Conservation (phyloP, 2,888 invertebrate genomes). For the Phyllotreta striolata region DNA sequence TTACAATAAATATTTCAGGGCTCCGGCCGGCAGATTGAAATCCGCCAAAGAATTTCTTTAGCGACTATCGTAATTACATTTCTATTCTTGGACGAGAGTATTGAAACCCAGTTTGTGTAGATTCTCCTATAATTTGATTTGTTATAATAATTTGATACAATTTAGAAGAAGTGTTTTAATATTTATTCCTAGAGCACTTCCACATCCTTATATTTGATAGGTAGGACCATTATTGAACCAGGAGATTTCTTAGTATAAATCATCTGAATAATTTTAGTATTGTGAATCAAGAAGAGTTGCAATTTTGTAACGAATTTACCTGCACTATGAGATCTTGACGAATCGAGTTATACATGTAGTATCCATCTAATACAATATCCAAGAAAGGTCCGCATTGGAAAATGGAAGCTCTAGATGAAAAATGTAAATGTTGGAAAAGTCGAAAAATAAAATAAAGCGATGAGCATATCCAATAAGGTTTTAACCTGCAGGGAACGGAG, state of each 20-base stretch:
- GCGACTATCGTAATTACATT: constrained; percentile 28
- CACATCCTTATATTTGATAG: no score
- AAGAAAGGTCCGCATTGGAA: constrained; percentile 54
- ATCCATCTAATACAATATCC: constrained; percentile 52
- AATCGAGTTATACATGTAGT: constrained; percentile 24
- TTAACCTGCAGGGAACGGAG: constrained; percentile 60
- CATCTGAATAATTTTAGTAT: no score
- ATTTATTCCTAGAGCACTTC: no score
- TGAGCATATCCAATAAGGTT: constrained; percentile 62
- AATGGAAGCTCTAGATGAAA: constrained; percentile 58
- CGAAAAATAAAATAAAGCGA: constrained; percentile 61
- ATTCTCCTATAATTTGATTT: no score
- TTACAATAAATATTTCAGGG: constrained; percentile 38
- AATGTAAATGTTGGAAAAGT: constrained; percentile 58
- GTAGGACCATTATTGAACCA: no score
- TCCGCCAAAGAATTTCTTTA: constrained; percentile 33
- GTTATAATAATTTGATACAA: no score
- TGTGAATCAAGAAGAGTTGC: no score
- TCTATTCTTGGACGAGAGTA: not conserved
- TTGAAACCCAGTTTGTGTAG: no score
- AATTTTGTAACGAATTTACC: not conserved
- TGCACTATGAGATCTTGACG: constrained; percentile 20
- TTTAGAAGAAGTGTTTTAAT: no score
- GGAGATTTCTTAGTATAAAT: no score
- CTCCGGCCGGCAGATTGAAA: constrained; percentile 26